Evolutionary conservation across 2,797 vertebrate species (phyloP).

Genomic region (Anguilla marmorata): DNA sequence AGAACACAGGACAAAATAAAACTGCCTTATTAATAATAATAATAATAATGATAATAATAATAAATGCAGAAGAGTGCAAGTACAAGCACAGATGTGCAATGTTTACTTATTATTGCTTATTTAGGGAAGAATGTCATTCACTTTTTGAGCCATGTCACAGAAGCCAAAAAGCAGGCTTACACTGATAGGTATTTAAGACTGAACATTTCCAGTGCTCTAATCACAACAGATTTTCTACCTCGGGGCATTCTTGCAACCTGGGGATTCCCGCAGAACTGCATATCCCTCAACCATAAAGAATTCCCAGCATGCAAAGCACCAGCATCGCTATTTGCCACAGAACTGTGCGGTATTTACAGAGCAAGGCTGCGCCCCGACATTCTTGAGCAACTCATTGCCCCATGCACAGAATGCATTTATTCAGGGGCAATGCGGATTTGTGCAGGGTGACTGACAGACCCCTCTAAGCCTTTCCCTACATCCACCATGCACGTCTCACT

Average conservation of each 20-base stretch:
- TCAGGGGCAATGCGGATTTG: too few species aligned
- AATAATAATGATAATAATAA: too few species aligned
- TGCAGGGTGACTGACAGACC: not conserved
- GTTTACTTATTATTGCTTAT: not conserved
- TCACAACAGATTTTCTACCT: not conserved
- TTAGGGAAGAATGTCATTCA: not conserved
- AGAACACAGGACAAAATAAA: not conserved
- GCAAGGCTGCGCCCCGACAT: not conserved
- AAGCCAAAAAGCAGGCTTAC: not conserved
- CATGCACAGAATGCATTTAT: not conserved
- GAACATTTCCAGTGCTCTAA: not conserved
- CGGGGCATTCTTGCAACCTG: not conserved
- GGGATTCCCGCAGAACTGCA: not conserved
- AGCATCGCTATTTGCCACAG: too few species aligned
- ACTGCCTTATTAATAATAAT: too few species aligned
- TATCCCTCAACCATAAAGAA: slow-evolving; percentile 2
- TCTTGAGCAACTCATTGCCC: not conserved
- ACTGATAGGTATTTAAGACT: not conserved
- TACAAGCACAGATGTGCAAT: not conserved
- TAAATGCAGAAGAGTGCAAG: not conserved
- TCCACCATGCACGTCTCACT: not conserved
- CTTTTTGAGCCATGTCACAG: not conserved
- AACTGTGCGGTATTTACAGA: not conserved
- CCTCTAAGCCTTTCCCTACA: not conserved
- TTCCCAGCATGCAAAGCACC: not conserved